Base-by-base conservation (phyloP, 2,888 invertebrate genomes). In the Eutolmus rufibarbis region DNA sequence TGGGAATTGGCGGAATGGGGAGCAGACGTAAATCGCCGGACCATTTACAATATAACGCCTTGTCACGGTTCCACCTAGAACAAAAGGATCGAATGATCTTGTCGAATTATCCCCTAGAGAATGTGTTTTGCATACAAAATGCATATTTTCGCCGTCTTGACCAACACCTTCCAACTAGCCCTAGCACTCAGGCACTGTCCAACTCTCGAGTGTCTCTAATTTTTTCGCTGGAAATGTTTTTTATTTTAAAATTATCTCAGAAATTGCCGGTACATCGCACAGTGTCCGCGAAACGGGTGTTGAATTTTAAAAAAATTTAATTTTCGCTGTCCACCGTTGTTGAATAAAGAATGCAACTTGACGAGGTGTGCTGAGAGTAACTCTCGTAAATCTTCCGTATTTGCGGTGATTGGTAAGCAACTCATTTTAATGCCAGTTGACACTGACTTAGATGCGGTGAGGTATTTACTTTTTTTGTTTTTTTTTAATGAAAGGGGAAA, bases 361-460 rank as follows among this genome's bases (percentile, higher is more conserved):
- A 76, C 76, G 76, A 74, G 76, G 19, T 37, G 76, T 40, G 34
- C 8, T 16, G 43, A 14, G 43, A 16, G 43, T 46, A 46, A 14
- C 34, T 66, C 66, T 76, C 76, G 34, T 56, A 81, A 81, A 81
- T 56, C 81, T 81, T 56, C 51, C 81, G 81, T 51, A 51, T 81
- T 28, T n/a, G 43, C 34, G 51, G 56, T 81, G 23, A 51, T 23
- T 56, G 31, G 23, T 19, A 56, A 34, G 56, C 31, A 28, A 81
- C 51, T 56, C 31, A 81, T 81, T 81, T 34, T 34, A 81, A 81
- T 56, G 81, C 14, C 23, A 37, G 78, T 78, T 78, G 78, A 78
- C 43, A 78, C 78, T 78, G 78, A 43, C 40, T 78, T 23, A 40
- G 78, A 78, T 19, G 40, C 40, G 16, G 40, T 78, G 28, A 19